These are phyloP conservation scores for Quadroppia sp. DNA, from an alignment of 2,888 invertebrate genomes.

Conservation along the genomic window DNA sequence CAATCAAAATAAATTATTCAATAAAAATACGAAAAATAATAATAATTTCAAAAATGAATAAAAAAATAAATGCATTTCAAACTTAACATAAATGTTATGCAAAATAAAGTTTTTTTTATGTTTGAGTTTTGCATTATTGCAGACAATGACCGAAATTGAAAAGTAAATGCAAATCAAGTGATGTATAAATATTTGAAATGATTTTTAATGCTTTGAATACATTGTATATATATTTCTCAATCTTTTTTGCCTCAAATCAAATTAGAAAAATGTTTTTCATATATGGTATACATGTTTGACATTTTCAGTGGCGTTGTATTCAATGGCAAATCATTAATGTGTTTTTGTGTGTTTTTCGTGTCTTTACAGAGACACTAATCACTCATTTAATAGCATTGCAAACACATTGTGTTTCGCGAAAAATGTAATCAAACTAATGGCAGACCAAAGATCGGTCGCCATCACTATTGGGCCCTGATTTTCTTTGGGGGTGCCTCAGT, in stretches of 20 bases:
- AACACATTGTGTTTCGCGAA: neutral
- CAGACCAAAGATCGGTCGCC: neutral
- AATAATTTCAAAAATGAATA: no score
- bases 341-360: no score
- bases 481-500: neutral
- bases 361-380: slow-evolving; percentile 28
- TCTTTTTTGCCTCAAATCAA: neutral
- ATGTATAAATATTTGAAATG: slow-evolving; percentile 8
- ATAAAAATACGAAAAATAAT: no score
- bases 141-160: no score
- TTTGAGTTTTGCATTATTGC: no score
- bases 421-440: slow-evolving; percentile 33
- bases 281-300: neutral
- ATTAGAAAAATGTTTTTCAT: slow-evolving; percentile 13
- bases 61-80: no score
- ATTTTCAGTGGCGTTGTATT: neutral
- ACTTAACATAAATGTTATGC: no score
- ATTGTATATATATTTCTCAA: no score
- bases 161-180: slow-evolving; percentile 1
- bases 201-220: no score
- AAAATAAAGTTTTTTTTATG: no score
- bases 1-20: no score
- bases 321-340: neutral
- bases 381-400: slow-evolving; percentile 6
- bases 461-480: slow-evolving; percentile 7